Conservation (phyloP, 2,797 vertebrate species). For the Pelobates cultripes region DNA sequence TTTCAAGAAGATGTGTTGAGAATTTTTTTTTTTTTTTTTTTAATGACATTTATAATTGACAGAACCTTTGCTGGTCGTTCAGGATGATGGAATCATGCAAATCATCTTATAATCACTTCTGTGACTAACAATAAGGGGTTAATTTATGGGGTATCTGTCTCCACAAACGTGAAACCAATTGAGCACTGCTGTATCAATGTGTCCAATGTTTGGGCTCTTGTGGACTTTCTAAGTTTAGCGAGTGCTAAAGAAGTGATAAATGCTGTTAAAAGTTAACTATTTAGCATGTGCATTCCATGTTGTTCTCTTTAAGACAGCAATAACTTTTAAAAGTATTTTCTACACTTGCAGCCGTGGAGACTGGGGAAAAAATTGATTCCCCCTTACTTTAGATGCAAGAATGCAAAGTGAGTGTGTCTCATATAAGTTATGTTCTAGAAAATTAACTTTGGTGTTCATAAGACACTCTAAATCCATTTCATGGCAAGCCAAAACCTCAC, state of each 20-base stretch:
- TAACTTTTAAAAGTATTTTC: background rate
- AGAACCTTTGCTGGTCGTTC: slow-evolving; percentile 8
- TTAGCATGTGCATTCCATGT: background rate
- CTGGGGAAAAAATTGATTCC: background rate
- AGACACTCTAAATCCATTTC: background rate
- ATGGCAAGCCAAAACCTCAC: background rate
- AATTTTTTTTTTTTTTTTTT: background rate
- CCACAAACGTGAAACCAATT: background rate
- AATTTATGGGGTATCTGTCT: background rate
- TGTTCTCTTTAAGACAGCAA: background rate
- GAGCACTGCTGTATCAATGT: background rate
- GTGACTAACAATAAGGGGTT: slow-evolving; percentile 24
- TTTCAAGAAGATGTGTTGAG: background rate
- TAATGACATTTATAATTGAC: background rate
- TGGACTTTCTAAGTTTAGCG: background rate
- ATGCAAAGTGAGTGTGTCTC: background rate
- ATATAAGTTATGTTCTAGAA: background rate
- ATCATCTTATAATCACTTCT: slow-evolving; percentile 6
- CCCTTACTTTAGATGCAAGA: background rate
- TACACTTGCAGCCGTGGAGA: background rate
- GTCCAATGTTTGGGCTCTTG: background rate
- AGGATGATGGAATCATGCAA: background rate
- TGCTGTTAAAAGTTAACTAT: background rate
- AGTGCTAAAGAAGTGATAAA: background rate
- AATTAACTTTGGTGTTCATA: background rate